Evolutionary conservation across 1,140 invertebrate species (phyloP), one percentile per base, ranked within the genome.

Genomic region (Musca vetustissima): DNA sequence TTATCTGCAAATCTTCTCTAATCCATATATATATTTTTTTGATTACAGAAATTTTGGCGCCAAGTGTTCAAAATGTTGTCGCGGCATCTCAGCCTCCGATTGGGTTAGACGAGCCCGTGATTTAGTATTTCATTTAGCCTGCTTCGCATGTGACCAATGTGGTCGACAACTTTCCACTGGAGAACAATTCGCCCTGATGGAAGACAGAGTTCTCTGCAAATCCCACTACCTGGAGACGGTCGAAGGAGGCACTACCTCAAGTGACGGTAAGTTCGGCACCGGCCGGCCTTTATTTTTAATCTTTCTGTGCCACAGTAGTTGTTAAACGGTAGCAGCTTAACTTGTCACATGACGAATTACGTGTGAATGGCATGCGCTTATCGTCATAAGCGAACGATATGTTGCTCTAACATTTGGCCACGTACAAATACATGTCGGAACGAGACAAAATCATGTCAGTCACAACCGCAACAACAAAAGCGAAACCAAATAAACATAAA

Each of bases 111-210:
- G 95, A 81, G 97, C 97, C 9, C 86, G 93, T 57, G 92, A 96
- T 73, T 91, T 95, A 79, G 93, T 99, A 17, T 99, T 98, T 84
- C 98, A 99, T 84, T 85, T 99, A 78, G 97, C 98, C 2, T 99
- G 98, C 85, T 99, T 99, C 84, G 94, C 96, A 8, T 99, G 98
- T 82, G 95, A 98, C 82, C 92, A 93, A 49, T 99, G 98, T 83
- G 97, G 97, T 74, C 87, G 97, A 25, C 98, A 99, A 83, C 86
- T 99, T 36, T 96, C 93, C 50, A 99, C 97, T 0, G 97, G 97
- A 0, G 98, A 99, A 83, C 96, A 98, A 85, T 99, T 99, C 85
- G 96, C 96, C 2, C 86, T 99, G 22, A 90, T 96, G 77, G 96
- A 98, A 72, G 92, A 93, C 77, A 85, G 93, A 73, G 90, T 98